Percentiles rank a stretch among this genome's conserved stretches.
Evolutionary conservation across 2,888 invertebrate species (phyloP).

Genomic region (Sarcophaga carnaria): DNA sequence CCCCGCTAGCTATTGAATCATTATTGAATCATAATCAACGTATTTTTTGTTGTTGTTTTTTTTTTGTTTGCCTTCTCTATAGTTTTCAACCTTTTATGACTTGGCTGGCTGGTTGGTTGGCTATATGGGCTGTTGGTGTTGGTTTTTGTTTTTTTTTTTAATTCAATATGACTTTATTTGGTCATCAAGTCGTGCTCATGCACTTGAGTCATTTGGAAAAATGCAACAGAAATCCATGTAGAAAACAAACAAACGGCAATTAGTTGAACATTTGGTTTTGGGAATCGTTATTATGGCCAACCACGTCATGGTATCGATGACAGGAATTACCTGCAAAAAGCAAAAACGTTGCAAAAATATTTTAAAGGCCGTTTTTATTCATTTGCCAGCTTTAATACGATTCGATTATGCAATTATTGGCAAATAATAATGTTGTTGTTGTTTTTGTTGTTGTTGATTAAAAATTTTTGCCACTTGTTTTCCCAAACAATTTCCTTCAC

Average conservation of each 20-base stretch:
- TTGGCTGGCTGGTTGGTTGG: conserved; percentile 17
- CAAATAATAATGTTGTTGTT: background rate
- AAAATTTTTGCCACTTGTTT: background rate
- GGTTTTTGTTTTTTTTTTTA: conserved; percentile 31
- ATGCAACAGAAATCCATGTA: background rate
- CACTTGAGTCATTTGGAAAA: conserved; percentile 58
- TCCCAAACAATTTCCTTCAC: conserved; percentile 20
- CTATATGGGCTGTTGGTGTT: conserved; percentile 1
- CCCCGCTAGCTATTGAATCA: conserved; percentile 48
- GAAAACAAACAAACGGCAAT: conserved; percentile 47
- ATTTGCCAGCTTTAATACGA: background rate
- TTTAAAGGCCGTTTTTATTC: conserved; percentile 1
- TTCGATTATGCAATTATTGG: conserved; percentile 50
- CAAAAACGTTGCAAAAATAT: background rate
- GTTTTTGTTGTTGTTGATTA: background rate
- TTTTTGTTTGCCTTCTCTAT: conserved; percentile 19
- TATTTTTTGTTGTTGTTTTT: background rate
- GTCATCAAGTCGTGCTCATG: conserved; percentile 65
- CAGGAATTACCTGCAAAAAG: background rate
- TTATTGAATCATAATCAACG: conserved; percentile 47
- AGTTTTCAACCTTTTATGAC: conserved; percentile 39
- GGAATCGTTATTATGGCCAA: conserved; percentile 10
- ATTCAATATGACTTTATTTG: conserved; percentile 67
- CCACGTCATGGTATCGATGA: background rate
- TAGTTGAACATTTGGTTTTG: conserved; percentile 49